Percentiles rank a stretch among this genome's conserved stretches.
Conservation (phyloP, 1,140 invertebrate genomes). For the Drosophila watanabei region DNA sequence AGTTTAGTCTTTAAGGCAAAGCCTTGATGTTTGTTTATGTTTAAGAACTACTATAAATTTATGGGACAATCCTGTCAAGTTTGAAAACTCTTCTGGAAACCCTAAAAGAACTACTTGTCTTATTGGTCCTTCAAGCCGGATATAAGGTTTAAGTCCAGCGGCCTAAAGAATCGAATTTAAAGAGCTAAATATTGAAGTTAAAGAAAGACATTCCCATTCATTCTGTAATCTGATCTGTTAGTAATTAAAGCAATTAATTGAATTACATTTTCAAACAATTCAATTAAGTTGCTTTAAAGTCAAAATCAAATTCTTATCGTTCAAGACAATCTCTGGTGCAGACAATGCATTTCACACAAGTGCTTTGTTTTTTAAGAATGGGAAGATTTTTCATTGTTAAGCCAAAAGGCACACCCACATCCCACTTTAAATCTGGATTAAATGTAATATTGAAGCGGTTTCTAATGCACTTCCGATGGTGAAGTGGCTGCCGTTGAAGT, state of each 20-base stretch:
- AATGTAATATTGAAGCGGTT: slow-evolving; percentile 45
- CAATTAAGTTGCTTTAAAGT: neutral
- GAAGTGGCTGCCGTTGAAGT: slow-evolving; percentile 43
- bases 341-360: neutral
- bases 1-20: neutral
- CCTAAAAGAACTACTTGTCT: neutral
- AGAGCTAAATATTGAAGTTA: too few relatives aligned
- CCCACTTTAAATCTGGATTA: slow-evolving; percentile 30
- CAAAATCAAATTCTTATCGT: neutral
- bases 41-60: too few relatives aligned
- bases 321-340: neutral
- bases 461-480: slow-evolving; percentile 50
- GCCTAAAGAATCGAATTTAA: neutral
- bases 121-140: neutral
- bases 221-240: neutral
- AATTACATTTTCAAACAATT: neutral
- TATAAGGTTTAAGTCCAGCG: too few relatives aligned
- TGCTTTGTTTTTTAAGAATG: neutral
- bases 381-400: neutral
- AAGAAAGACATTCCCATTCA: neutral
- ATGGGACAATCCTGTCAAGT: too few relatives aligned
- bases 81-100: too few relatives aligned
- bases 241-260: too few relatives aligned
- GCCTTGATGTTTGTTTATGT: neutral
- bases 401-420: neutral